A percentile compares a stretch with the other conserved stretches of the same genome.
Conservation (phyloP, 92 coral and sea anemone genomes). For the Micromussa lordhowensis region DNA sequence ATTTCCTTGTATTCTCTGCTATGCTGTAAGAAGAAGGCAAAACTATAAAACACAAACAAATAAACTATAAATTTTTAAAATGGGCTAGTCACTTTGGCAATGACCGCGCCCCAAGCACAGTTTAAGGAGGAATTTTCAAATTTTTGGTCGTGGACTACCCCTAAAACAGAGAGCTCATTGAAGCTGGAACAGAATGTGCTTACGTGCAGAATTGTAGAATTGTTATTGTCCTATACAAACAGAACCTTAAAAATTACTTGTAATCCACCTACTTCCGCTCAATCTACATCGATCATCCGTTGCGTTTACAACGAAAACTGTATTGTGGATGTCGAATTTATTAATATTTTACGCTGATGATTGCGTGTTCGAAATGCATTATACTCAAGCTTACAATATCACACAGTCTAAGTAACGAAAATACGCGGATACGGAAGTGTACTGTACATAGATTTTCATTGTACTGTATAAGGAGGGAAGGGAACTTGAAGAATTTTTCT, state of each 20-base stretch:
- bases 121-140: not conserved
- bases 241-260: not conserved
- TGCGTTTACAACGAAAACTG: not conserved
- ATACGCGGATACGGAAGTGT: not conserved
- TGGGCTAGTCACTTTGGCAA: not conserved
- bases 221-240: not conserved
- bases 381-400: not conserved
- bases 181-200: not conserved
- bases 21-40: not conserved
- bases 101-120: conserved; percentile 22
- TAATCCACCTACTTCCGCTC: not conserved
- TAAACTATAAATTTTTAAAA: conserved; percentile 13
- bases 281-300: not conserved
- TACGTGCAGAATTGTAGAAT: not conserved
- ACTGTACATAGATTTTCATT: not conserved
- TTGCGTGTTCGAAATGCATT: not conserved
- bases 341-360: not conserved
- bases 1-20: not conserved
- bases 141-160: not conserved
- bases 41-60: conserved; percentile 1
- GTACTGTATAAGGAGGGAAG: not conserved
- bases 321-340: not conserved
- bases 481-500: not conserved
- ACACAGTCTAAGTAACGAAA: not conserved
- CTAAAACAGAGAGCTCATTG: not conserved